Base-by-base conservation (phyloP, 2,797 vertebrate genomes). In the Brachyalestes nurse region DNA sequence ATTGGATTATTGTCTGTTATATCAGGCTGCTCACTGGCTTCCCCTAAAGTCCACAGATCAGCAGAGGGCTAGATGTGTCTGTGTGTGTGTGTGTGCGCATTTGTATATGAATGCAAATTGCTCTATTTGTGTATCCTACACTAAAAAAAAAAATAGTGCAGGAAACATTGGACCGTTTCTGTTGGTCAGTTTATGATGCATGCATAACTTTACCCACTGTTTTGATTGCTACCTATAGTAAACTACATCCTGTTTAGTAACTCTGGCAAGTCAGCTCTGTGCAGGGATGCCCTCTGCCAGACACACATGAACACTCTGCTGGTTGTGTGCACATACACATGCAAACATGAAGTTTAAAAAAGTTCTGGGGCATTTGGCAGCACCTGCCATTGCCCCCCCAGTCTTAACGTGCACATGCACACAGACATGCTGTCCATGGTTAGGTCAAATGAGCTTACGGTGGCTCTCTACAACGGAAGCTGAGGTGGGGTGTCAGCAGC, bases 1-100 rank as follows among this genome's bases (percentile, higher is more conserved):
- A 72, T 77, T 82, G 77, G 82, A 85, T 86, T 81, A 86, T 19
- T 21, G 58, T 55, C 64, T 13, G 79, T 84, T 79, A 75, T 80
- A 74, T 84, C 73, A 55, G 67, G 45, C 72, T 38, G 72, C 38
- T 73, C 28, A 34, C 75, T 75, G 78, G 78, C 80, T 75, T 69
- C n/a, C 38, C 38, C 17, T 82, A 62, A 38, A 77, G 60, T 82
- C 51, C 67, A 62, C 25, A 55, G 47, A 76, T 77, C 67, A 64
- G 28, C n/a, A 2, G 10, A 65, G 45, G 55, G n/a, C n/a, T 10
- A 7, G 34, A 5, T 14, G 23, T 5, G 25, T 42, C 10, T 9
- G 49, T 23, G 13, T 47, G 12, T 23, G 13, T 47, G 12, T 45
- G 40, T 71, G 55, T 45, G 45, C 67, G 57, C 23, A 19, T 28